phyloP scores from a whole-genome alignment of 30 jellyfish, hydroid and myxozoan genomes.

The Mastigias papua region DNA sequence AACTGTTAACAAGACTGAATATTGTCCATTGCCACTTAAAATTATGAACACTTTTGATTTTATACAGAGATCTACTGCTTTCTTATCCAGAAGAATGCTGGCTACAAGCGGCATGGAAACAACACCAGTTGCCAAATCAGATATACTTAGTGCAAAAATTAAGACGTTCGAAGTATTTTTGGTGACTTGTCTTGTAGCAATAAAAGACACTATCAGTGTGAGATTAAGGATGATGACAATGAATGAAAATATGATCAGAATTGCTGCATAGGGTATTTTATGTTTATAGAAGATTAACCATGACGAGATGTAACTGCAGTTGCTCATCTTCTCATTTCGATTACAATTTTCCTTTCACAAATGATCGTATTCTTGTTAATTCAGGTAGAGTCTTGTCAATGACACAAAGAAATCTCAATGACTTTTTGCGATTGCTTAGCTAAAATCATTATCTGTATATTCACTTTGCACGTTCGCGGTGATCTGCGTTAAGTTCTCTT shows the following conservation, averaged over 20 bases:
- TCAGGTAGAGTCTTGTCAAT: no score
- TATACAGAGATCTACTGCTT: not conserved
- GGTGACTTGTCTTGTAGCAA: slow-evolving; percentile 7
- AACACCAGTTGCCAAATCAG: not conserved
- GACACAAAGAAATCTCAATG: no score
- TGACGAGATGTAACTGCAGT: not conserved
- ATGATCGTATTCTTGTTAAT: no score
- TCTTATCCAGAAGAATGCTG: not conserved
- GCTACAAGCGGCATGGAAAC: slow-evolving; percentile 8
- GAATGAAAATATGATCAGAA: not conserved
- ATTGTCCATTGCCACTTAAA: not conserved
- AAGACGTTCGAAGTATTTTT: not conserved
- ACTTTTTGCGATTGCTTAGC: no score
- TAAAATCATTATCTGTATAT: no score
- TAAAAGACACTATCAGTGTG: not conserved
- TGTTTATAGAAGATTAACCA: not conserved
- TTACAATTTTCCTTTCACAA: no score
- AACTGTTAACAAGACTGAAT: not conserved
- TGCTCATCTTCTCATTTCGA: not conserved
- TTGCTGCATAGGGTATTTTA: not conserved
- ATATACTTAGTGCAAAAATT: not conserved
- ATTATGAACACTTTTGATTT: not conserved
- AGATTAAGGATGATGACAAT: not conserved
- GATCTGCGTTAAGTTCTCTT: no score
- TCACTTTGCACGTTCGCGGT: no score